Percentiles rank a stretch among this genome's conserved stretches.
These are phyloP conservation scores for Acanthiza pusilla DNA, from an alignment of 2,797 vertebrate species.

Conservation along the genomic window DNA sequence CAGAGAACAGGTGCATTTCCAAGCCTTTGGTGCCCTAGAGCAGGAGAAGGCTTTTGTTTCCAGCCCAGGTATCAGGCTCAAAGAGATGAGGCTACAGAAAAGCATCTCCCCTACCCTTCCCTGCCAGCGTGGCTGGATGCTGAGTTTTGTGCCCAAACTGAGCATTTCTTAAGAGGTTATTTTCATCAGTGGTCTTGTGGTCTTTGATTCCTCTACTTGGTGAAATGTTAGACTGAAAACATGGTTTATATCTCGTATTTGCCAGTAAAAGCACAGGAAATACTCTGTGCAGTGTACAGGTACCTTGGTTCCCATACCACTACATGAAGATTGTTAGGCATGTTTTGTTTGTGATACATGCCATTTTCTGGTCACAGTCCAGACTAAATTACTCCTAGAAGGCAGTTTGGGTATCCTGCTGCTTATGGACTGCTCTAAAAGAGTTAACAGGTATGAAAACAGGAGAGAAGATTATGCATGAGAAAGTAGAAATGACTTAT, in stretches of 20 bases:
- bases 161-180: not conserved
- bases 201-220: not conserved
- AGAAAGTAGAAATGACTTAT: not conserved
- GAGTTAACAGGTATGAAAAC: not conserved
- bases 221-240: not conserved
- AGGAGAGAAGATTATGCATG: not conserved
- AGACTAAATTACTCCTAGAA: not conserved
- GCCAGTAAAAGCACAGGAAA: not conserved
- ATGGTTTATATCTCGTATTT: not conserved
- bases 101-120: not conserved
- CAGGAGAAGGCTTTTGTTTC: not conserved
- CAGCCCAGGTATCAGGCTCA: not conserved
- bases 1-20: not conserved
- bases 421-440: not conserved
- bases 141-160: not conserved
- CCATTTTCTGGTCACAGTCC: not conserved
- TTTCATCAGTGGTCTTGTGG: not conserved
- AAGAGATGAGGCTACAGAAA: not conserved
- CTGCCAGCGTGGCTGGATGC: not conserved
- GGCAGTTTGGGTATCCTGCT: not conserved
- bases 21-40: not conserved
- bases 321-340: not conserved
- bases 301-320: not conserved
- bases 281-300: not conserved
- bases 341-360: not conserved